phyloP scores from a whole-genome alignment of 2,888 invertebrate genomes.

The Heliconius aoede region DNA sequence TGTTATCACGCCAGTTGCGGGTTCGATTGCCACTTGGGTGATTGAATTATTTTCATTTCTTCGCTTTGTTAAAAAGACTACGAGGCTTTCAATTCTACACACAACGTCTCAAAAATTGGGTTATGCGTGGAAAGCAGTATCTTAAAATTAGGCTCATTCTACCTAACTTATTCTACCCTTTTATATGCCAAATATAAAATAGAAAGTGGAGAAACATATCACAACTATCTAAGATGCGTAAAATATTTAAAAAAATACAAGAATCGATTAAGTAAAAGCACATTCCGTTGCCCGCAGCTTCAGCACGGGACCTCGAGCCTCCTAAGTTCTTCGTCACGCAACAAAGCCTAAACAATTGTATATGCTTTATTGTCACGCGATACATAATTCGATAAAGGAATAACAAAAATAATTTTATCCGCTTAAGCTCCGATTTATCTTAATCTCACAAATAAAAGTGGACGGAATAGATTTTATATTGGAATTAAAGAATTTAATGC shows the following conservation, averaged over 20 bases:
- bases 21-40: not conserved
- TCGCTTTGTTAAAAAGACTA: not conserved
- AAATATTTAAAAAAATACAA: not conserved
- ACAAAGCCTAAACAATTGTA: constrained; percentile 33
- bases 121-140: not conserved
- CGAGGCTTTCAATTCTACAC: not conserved
- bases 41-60: not conserved
- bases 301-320: constrained; percentile 6
- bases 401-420: constrained; percentile 30
- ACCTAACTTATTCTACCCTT: not conserved
- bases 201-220: not conserved
- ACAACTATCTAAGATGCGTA: not conserved
- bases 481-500: constrained; percentile 8
- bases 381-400: constrained; percentile 34
- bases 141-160: not conserved
- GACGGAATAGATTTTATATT: constrained; percentile 10
- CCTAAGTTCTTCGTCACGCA: constrained; percentile 18
- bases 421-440: constrained; percentile 12
- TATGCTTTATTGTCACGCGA: constrained; percentile 33
- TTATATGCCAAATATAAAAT: not conserved
- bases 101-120: not conserved
- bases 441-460: constrained; percentile 15
- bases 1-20: not conserved
- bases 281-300: not conserved
- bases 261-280: not conserved